Percentiles rank a stretch among this genome's conserved stretches.
These are phyloP conservation scores for Dunckerocampus dactyliophorus DNA, from an alignment of 2,113 vertebrate species.

Conservation along the genomic window DNA sequence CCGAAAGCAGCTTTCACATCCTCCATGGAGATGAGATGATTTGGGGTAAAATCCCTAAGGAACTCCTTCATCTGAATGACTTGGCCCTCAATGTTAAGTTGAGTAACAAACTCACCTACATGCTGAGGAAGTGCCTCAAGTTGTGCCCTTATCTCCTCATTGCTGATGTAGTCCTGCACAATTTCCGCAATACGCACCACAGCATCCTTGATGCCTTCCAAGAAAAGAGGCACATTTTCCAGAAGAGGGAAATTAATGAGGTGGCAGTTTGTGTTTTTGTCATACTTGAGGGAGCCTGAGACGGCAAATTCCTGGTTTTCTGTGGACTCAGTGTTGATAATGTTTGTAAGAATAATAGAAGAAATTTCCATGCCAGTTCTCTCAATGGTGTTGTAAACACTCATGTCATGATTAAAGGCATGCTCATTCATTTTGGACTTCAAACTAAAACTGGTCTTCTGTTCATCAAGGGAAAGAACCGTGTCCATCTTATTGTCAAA, in stretches of 20 bases:
- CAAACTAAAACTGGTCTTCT: conserved; percentile 75
- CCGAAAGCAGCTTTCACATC: conserved; percentile 73
- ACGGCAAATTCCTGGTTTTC: conserved; percentile 81
- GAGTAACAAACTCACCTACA: conserved; percentile 70
- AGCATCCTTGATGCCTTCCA: conserved; percentile 72
- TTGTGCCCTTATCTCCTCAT: conserved; percentile 61
- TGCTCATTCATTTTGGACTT: conserved; percentile 83
- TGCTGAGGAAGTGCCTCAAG: conserved; percentile 74
- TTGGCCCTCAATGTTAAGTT: conserved; percentile 73
- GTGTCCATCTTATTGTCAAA: conserved; percentile 78
- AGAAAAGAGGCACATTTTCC: conserved; percentile 71
- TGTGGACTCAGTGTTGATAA: conserved; percentile 55
- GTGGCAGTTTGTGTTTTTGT: conserved; percentile 84
- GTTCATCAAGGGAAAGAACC: conserved; percentile 80
- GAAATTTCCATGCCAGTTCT: conserved; percentile 76
- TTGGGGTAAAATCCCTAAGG: conserved; percentile 67
- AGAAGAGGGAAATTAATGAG: conserved; percentile 80
- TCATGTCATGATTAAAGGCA: conserved; percentile 76
- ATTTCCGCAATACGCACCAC: conserved; percentile 67
- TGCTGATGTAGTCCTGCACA: conserved; percentile 72
- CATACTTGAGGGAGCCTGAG: conserved; percentile 83
- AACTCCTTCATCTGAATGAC: conserved; percentile 68
- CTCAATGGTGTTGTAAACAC: conserved; percentile 79
- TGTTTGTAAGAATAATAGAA: conserved; percentile 71
- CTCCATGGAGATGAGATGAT: conserved; percentile 69